Base-by-base conservation (phyloP, 2,113 vertebrate genomes). In the Procavia capensis region DNA sequence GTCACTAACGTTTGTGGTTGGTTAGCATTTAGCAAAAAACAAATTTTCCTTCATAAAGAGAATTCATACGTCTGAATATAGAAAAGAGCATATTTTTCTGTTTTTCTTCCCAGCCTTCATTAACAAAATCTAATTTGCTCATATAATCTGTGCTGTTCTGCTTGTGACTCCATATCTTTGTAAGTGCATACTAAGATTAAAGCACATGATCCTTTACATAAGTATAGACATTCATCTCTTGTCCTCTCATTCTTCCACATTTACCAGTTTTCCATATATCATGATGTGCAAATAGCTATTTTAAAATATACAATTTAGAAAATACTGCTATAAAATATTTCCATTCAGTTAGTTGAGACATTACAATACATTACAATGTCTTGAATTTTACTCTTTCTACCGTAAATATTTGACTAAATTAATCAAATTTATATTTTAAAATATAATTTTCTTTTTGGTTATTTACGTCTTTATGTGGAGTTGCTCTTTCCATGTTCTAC, bases 281-380 rank as follows among this genome's bases (percentile, higher is more conserved):
- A 34, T 85, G 39, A 75, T 80, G 10, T 31, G 14, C 31, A 82
- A 78, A 10, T 22, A 91, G 14, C 25, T 36, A 85, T 79, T 87
- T 93, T 61, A 25, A 86, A 90, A 45, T 57, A 36, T 36, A 36
- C 63, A 57, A 80, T 86, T 89, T 91, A 39, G 16, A 79, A 85
- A 36, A 27, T 36, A 10, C 63, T 78, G 22, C 27, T 14, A 8
- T 72, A 66, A 70, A 83, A 8, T 72, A 45, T 47, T 89, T 89
- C 14, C 20, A 81, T 54, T 80, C 10, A 66, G 14, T 88, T 17
- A n/a, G n/a, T n/a, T n/a, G n/a, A n/a, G n/a, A n/a, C n/a, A n/a
- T n/a, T n/a, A n/a, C n/a, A n/a, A n/a, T n/a, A n/a, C n/a, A n/a
- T n/a, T n/a, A n/a, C n/a, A n/a, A n/a, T n/a, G n/a, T n/a, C 17